Conservation (phyloP, 2,113 vertebrate species). For the Coracopsis vasa region DNA sequence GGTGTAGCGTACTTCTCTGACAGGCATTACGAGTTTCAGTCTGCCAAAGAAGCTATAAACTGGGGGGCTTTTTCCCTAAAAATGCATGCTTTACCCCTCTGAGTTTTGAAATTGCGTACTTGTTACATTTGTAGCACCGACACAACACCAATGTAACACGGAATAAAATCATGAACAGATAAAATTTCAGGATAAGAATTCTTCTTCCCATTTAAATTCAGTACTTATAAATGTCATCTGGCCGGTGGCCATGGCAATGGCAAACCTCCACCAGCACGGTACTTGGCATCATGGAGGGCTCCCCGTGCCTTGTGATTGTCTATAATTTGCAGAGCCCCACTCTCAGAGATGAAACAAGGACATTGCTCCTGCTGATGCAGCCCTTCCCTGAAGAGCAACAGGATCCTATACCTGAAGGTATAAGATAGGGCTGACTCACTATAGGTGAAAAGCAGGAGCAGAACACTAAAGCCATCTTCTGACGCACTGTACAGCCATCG, state of each 20-base stretch:
- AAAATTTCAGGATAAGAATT: not conserved
- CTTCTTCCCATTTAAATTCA: not conserved
- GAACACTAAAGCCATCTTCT: not conserved
- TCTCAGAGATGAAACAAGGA: not conserved
- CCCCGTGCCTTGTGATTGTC: not conserved
- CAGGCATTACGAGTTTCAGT: not conserved
- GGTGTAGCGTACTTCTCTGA: not conserved
- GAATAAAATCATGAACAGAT: not conserved
- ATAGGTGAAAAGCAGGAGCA: not conserved
- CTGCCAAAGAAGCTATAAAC: not conserved
- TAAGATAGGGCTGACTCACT: not conserved
- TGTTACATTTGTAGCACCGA: not conserved
- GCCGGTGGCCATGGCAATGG: not conserved
- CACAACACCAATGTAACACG: not conserved
- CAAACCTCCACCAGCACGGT: not conserved
- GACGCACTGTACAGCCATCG: not conserved
- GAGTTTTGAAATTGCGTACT: not conserved
- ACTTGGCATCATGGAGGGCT: not conserved
- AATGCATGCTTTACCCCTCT: not conserved
- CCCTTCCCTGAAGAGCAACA: not conserved
- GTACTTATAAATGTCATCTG: not conserved
- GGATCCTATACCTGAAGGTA: not conserved
- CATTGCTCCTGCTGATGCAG: not conserved
- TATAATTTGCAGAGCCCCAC: not conserved
- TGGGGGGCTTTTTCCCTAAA: not conserved